phyloP scores from a whole-genome alignment of 2,113 vertebrate species.

The Apteryx mantelli region DNA sequence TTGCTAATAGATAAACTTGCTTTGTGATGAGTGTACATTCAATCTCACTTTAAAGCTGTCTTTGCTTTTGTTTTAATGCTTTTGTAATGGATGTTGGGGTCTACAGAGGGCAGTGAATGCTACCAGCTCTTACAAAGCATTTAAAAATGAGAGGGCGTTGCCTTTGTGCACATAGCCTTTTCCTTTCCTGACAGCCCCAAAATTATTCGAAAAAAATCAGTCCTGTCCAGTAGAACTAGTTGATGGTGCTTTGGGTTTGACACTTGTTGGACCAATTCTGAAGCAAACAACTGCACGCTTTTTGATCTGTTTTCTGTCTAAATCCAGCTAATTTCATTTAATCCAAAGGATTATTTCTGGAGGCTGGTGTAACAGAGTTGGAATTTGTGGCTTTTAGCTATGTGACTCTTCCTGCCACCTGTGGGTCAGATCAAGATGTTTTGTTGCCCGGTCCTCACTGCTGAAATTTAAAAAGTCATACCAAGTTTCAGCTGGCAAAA shows the following conservation, averaged over 20 bases:
- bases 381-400: not conserved
- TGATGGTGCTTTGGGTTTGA: not conserved
- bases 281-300: not conserved
- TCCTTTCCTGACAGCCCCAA: not conserved
- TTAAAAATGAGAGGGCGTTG: not conserved
- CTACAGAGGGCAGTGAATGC: not conserved
- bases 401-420: not conserved
- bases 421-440: not conserved
- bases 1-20: not conserved
- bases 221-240: not conserved
- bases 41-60: not conserved
- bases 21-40: not conserved
- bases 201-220: not conserved
- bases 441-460: not conserved
- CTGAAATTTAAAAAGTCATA: not conserved
- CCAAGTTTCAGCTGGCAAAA: not conserved
- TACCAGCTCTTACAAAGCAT: not conserved
- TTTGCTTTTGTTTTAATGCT: not conserved
- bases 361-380: not conserved
- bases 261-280: not conserved
- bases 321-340: not conserved
- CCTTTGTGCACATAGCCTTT: not conserved
- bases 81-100: not conserved
- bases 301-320: not conserved
- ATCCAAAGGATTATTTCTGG: not conserved